Base-by-base conservation (phyloP, 2,797 vertebrate genomes). In the Hybognathus amarus region DNA sequence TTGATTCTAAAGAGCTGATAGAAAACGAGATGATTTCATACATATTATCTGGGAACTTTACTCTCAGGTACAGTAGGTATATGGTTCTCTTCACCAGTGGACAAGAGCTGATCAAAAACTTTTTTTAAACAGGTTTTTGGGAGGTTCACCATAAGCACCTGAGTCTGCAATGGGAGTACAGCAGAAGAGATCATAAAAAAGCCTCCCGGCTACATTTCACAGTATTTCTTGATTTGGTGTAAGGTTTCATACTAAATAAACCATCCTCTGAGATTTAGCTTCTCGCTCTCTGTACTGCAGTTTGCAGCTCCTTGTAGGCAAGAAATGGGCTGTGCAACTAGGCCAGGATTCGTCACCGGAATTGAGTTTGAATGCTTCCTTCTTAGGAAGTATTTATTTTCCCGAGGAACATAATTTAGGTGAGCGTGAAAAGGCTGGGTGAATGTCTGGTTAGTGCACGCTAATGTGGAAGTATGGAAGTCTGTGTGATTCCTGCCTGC, bases 211-310 rank as follows among this genome's bases (percentile, higher is more conserved):
- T 52, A 52, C 59, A 83, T 79, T 88, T 91, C 86, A 63, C 13
- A 63, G 24, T 30, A 86, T 89, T 90, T 89, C 88, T 87, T 84
- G 70, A 83, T 86, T 87, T 79, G 86, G 63, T 10, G 15, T 40
- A 88, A 78, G 79, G 76, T 80, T 79, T 91, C 82, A 87, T 89
- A 91, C 90, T 89, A 86, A 91, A 90, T 91, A 91, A 92, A 88
- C 80, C 71, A 84, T 85, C 91, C 90, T 77, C 38, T 30, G 90
- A 91, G 90, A 90, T 86, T 89, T 77, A 77, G 54, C 78, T 64
- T 45, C 77, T 90, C 88, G 85, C 45, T 40, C 85, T 88, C 85
- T 68, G 59, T 67, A n/a, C n/a, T 38, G 61, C 50, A 76, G 24
- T 82, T 82, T 78, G 13, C 61, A 75, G 67, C 61, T 75, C 20